Conservation (phyloP, 1,140 invertebrate genomes). For the Aphidius gifuensis region DNA sequence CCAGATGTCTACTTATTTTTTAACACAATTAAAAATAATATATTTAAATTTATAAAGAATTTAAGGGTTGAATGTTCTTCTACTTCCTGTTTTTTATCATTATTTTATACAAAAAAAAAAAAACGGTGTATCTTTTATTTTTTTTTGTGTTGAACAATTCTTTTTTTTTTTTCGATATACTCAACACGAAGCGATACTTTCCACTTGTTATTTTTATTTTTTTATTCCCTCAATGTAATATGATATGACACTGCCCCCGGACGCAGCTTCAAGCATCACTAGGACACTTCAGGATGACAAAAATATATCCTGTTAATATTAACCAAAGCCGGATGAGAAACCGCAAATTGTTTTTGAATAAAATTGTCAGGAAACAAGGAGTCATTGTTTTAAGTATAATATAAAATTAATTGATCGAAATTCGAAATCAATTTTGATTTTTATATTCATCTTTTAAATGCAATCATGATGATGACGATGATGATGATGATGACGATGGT, state of each 20-base stretch:
- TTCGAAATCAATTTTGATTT: no score
- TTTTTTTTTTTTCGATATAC: constrained; percentile 22
- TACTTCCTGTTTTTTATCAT: constrained; percentile 46
- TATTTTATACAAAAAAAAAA: constrained; percentile 8
- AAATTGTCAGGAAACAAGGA: not conserved
- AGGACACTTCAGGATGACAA: constrained; percentile 50
- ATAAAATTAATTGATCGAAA: no score
- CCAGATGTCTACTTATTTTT: no score
- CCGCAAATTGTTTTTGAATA: constrained; percentile 41
- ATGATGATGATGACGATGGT: no score
- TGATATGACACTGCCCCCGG: constrained; percentile 51
- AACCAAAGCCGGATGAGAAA: constrained; percentile 50
- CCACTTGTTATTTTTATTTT: constrained; percentile 18
- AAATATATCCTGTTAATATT: constrained; percentile 51
- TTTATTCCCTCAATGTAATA: constrained; percentile 30
- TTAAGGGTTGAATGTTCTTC: constrained; percentile 50
- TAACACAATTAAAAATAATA: no score
- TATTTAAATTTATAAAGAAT: constrained; percentile 42
- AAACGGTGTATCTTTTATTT: not conserved
- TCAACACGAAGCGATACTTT: constrained; percentile 12
- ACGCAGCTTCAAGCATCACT: constrained; percentile 34
- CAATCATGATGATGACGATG: no score
- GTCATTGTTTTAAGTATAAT: not conserved
- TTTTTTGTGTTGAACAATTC: constrained; percentile 17
- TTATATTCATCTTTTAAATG: no score